Evolutionary conservation across 2,113 vertebrate genomes (phyloP).

Genomic region (Ariopsis seemanni): DNA sequence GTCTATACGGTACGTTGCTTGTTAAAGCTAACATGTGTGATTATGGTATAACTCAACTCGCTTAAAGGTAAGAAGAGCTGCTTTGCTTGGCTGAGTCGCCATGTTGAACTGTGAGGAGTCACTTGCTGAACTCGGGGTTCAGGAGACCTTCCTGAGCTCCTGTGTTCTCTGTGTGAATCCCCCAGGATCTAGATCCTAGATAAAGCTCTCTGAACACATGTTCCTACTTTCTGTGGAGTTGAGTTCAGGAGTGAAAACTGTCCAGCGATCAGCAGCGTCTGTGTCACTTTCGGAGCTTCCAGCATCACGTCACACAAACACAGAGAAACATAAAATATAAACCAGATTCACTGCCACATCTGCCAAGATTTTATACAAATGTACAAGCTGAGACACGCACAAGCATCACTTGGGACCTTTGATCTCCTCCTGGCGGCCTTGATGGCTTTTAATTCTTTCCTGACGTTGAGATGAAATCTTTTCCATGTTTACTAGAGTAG

Average conservation of each 20-base stretch:
- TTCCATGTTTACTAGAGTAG: conserved; percentile 45
- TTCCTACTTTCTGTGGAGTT: conserved; percentile 34
- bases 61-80: neutral
- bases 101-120: neutral
- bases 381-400: conserved; percentile 50
- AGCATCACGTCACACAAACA: conserved; percentile 50
- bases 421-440: conserved; percentile 52
- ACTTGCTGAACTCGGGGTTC: neutral
- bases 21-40: neutral
- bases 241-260: conserved; percentile 18
- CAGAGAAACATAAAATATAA: conserved; percentile 44
- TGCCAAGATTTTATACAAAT: conserved; percentile 37
- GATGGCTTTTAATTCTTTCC: conserved; percentile 16
- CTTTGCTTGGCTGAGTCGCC: neutral
- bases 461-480: conserved; percentile 37
- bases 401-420: conserved; percentile 53
- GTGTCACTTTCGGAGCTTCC: conserved; percentile 46
- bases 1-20: neutral
- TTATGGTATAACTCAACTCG: neutral
- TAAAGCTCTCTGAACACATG: conserved; percentile 26
- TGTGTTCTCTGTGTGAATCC: neutral
- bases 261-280: conserved; percentile 20
- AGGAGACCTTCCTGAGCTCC: neutral
- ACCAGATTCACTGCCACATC: conserved; percentile 52
- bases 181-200: neutral